These are phyloP conservation scores for Burhinus bistriatus DNA, from an alignment of 2,113 vertebrate species.

Conservation along the genomic window DNA sequence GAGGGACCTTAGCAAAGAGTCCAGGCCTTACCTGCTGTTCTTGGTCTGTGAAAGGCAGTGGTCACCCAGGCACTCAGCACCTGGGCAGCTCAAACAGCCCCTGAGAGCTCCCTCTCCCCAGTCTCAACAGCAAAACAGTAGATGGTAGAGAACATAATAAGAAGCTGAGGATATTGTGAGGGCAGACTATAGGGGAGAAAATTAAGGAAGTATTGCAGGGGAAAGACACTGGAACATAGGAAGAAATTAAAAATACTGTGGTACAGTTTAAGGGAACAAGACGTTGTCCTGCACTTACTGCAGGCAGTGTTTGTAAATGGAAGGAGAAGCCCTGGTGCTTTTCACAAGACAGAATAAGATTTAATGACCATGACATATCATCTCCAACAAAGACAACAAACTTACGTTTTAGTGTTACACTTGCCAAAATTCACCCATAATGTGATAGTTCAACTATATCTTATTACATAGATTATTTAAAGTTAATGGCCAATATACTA, in stretches of 20 bases:
- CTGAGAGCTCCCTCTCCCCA: rapidly evolving
- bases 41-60: not conserved
- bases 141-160: not conserved
- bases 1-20: not conserved
- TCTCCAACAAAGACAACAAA: not conserved
- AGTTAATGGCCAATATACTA: not conserved
- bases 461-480: not conserved
- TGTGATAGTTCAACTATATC: not conserved
- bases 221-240: not conserved
- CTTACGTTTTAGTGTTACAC: not conserved
- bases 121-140: not conserved
- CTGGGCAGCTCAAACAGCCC: not conserved
- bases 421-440: not conserved
- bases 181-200: not conserved
- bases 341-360: not conserved
- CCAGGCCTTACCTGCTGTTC: not conserved
- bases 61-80: not conserved
- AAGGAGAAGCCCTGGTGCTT: not conserved
- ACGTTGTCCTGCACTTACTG: not conserved
- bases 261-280: not conserved
- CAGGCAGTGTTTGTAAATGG: not conserved
- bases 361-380: not conserved
- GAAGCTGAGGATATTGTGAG: not conserved
- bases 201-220: not conserved
- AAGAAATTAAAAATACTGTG: not conserved